These are phyloP conservation scores for Rotaria macrura DNA, from an alignment of 2,888 invertebrate genomes.

Conservation along the genomic window DNA sequence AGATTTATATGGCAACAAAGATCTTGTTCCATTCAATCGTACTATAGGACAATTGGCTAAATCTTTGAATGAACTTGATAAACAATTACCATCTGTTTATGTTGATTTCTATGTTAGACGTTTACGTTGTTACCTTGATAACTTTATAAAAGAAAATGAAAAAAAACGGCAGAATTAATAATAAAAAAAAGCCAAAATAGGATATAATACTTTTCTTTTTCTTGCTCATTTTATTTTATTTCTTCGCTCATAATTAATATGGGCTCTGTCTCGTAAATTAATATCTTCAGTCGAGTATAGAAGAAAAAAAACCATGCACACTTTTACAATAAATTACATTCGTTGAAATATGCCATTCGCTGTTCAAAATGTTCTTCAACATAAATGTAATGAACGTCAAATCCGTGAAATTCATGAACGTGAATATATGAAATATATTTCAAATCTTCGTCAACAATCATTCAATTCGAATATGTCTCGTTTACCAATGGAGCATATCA, in stretches of 20 bases:
- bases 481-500: not conserved
- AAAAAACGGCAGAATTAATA: not conserved
- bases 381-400: not conserved
- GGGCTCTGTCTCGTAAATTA: not conserved
- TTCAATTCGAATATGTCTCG: not conserved
- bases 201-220: no score
- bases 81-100: slow-evolving; percentile 51
- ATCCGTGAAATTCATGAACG: not conserved
- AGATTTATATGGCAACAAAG: slow-evolving; percentile 56
- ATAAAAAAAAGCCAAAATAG: no score
- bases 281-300: not conserved
- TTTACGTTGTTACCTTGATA: not conserved
- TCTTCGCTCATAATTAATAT: not conserved
- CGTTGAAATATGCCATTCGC: not conserved
- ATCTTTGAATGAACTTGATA: slow-evolving; percentile 49
- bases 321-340: not conserved
- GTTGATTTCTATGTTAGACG: slow-evolving; percentile 49
- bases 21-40: slow-evolving; percentile 51
- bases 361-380: not conserved
- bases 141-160: not conserved
- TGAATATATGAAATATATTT: not conserved
- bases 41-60: slow-evolving; percentile 51
- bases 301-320: not conserved
- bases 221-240: no score
- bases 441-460: not conserved